Conservation (phyloP, 2,113 vertebrate genomes). For the Pseudopodoces humilis region DNA sequence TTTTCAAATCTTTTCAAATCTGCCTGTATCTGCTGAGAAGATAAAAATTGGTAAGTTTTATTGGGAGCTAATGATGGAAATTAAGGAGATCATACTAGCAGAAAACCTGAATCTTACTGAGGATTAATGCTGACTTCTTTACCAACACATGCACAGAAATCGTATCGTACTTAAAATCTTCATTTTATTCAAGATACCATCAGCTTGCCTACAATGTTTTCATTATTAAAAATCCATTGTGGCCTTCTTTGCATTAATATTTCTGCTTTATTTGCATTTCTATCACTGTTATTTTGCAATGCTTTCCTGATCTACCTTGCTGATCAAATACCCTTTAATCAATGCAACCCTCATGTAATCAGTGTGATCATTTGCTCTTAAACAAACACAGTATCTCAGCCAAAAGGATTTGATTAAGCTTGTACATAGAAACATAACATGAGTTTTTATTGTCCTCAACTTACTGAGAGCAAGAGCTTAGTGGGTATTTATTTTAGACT, state of each 20-base stretch:
- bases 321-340: slow-evolving; percentile 54
- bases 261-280: slow-evolving; percentile 32
- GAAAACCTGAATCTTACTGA: background rate
- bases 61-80: background rate
- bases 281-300: slow-evolving; percentile 29
- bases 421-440: background rate
- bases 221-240: background rate
- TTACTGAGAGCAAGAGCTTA: background rate
- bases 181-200: background rate
- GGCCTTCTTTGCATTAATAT: slow-evolving; percentile 24
- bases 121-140: background rate
- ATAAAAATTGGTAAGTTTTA: background rate
- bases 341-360: slow-evolving; percentile 50
- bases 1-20: background rate
- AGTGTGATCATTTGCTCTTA: slow-evolving; percentile 19
- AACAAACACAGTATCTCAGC: slow-evolving; percentile 15
- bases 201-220: background rate
- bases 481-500: background rate
- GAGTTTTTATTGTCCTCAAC: background rate
- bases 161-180: background rate
- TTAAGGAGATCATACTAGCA: background rate
- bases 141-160: background rate
- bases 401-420: slow-evolving; percentile 46
- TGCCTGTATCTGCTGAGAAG: background rate
- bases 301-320: slow-evolving; percentile 8